Evolutionary conservation across 2,888 invertebrate species (phyloP), one percentile per base, ranked within the genome.

Genomic region (Plebejus anna): DNA sequence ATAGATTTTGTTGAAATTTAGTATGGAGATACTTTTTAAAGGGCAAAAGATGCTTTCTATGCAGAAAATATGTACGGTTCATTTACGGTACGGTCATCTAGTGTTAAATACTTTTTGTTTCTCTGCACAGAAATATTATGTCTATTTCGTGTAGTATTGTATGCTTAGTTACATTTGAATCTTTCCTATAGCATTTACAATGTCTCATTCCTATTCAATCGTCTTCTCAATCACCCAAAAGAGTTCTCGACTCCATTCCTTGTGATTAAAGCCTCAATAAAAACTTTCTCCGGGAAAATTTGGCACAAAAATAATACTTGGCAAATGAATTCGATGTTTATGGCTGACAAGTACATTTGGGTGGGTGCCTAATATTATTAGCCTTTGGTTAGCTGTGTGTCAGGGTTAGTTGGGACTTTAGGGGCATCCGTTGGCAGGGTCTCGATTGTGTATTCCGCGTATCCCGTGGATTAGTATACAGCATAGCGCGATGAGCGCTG

Each of bases 261-360:
- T 61, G 38, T 70, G 70, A 70, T 70, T 70, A 70, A 38, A 70
- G 38, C 38, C 36, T n/a, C 38, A 13, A 70, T 38, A 70, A 70
- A 70, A 70, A 70, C 70, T 38, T 70, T 38, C 38, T 6, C 36
- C 70, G 36, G 16, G 38, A 38, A 70, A 38, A 70, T 70, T 70
- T 70, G 70, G 70, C 70, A 70, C 70, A 38, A 70, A 70, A 70
- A 36, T 16, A 70, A 70, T 38, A 70, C 70, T 70, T 70, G 70
- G 70, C 38, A 70, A 38, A 70, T 38, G 38, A 70, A 70, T 7
- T 38, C n/a, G 6, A 70, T 38, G 36, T 70, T 70, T 70, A 70
- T 38, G n/a, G n/a, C 36, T 36, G n/a, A 36, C n/a, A n/a, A 70
- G 38, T 70, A 70, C 7, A 70, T 70, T 70, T 70, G 70, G 70